phyloP scores from a whole-genome alignment of 2,888 invertebrate species.

The Eilema griseolum region DNA sequence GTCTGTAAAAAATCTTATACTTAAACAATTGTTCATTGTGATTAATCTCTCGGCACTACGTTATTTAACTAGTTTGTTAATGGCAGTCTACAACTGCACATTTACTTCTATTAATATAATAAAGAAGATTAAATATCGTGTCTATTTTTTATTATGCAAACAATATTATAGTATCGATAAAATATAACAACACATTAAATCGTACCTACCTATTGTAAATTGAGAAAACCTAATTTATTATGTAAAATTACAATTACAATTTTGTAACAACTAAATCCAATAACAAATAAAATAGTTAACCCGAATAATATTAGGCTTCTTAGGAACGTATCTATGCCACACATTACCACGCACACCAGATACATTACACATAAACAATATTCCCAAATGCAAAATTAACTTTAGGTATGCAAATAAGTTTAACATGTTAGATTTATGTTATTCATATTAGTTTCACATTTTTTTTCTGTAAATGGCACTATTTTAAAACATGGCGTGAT shows the following conservation, averaged over 20 bases:
- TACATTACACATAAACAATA: conserved; percentile 23
- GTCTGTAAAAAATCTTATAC: conserved; percentile 77
- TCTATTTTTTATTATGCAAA: conserved; percentile 29
- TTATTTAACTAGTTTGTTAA: conserved; percentile 52
- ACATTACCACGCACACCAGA: conserved; percentile 27
- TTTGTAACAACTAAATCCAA: conserved; percentile 35
- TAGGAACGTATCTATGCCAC: conserved; percentile 43
- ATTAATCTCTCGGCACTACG: conserved; percentile 56
- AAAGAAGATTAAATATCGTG: conserved; percentile 32
- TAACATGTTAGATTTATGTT: conserved; percentile 1
- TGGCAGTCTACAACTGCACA: conserved; percentile 55
- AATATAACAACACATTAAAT: conserved; percentile 35
- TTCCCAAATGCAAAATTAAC: conserved; percentile 43
- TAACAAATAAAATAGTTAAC: conserved; percentile 29
- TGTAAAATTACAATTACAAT: conserved; percentile 37
- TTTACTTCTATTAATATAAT: conserved; percentile 39
- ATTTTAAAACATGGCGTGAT: conserved; percentile 54
- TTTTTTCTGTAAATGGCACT: conserved; percentile 61
- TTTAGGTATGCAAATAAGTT: conserved; percentile 20
- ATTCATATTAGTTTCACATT: conserved; percentile 14
- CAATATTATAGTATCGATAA: conserved; percentile 37
- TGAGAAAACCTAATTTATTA: conserved; percentile 36
- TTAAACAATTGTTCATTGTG: conserved; percentile 53
- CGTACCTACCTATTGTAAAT: conserved; percentile 52
- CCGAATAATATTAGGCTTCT: conserved; percentile 43